Conservation (phyloP, 64 coral and sea anemone genomes). For the Acropora tenuis region DNA sequence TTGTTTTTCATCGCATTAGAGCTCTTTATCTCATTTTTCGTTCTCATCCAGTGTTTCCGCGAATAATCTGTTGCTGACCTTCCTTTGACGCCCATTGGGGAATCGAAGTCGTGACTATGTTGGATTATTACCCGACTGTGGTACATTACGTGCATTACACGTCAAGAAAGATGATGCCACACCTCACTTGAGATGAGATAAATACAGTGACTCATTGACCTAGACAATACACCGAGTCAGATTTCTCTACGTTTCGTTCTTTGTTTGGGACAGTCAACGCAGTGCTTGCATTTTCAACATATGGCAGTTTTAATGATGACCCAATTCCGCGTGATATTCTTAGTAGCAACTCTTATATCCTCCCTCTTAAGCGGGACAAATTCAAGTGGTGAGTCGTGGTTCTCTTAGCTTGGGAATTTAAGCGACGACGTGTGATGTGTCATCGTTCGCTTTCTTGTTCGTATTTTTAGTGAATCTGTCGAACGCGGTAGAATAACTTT, state of each 20-base stretch:
- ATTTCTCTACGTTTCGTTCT: background rate
- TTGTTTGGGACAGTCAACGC: background rate
- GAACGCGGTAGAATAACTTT: no score
- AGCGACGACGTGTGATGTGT: background rate
- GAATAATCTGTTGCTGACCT: no score
- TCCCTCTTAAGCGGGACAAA: background rate
- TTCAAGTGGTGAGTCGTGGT: background rate
- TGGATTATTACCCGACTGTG: no score
- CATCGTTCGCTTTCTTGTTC: background rate
- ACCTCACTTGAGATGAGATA: background rate
- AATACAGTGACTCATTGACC: conserved; percentile 1
- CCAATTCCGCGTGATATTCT: background rate
- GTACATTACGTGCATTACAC: no score
- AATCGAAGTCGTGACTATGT: no score
- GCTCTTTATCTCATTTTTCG: no score
- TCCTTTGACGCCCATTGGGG: no score
- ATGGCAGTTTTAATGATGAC: background rate
- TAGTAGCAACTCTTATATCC: background rate
- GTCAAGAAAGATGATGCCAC: background rate
- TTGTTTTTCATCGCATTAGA: no score
- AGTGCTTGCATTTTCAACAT: background rate
- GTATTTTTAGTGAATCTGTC: no score
- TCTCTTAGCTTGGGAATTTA: background rate
- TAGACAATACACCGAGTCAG: background rate
- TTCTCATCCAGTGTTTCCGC: no score